Evolutionary conservation across 1,140 invertebrate species (phyloP).

Genomic region (Dendroctonus valens): DNA sequence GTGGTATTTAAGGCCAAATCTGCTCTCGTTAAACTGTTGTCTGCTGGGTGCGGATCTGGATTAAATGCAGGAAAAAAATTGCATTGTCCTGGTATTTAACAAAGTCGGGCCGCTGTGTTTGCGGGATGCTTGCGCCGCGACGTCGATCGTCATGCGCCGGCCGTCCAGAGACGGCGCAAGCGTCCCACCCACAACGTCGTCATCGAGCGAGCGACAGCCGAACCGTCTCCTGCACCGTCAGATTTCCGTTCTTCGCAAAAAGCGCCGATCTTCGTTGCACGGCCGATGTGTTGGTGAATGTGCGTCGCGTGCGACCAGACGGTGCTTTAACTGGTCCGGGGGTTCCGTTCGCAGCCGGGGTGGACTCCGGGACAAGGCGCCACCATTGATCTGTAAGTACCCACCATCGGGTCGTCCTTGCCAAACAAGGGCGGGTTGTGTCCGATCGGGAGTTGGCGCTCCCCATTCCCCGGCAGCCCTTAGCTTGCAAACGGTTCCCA

Average conservation of each 20-base stretch:
- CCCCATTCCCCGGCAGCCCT: background rate
- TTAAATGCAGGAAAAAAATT: background rate
- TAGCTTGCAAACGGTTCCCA: background rate
- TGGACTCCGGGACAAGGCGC: slow-evolving; percentile 1
- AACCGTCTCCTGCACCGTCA: slow-evolving; percentile 22
- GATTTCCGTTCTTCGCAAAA: background rate
- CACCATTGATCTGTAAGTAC: slow-evolving; percentile 28
- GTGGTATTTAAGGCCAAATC: too few species aligned
- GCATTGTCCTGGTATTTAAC: slow-evolving; percentile 1
- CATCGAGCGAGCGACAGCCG: slow-evolving; percentile 29
- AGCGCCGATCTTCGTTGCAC: too few species aligned
- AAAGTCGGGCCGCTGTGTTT: too few species aligned
- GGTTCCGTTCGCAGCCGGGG: background rate
- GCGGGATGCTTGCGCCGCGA: slow-evolving; percentile 12
- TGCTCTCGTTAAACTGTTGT: too few species aligned
- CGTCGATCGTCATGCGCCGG: slow-evolving; percentile 24
- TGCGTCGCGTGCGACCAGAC: background rate
- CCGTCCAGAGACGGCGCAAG: slow-evolving; percentile 19
- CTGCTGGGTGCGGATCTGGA: too few species aligned
- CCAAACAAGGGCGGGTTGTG: slow-evolving; percentile 19
- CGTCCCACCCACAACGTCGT: slow-evolving; percentile 27
- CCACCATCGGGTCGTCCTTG: background rate
- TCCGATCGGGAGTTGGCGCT: slow-evolving; percentile 2
- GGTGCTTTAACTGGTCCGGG: background rate
- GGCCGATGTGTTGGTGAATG: background rate